Evolutionary conservation across 2,888 invertebrate genomes (phyloP).

Genomic region (Drosophila prostipennis): DNA sequence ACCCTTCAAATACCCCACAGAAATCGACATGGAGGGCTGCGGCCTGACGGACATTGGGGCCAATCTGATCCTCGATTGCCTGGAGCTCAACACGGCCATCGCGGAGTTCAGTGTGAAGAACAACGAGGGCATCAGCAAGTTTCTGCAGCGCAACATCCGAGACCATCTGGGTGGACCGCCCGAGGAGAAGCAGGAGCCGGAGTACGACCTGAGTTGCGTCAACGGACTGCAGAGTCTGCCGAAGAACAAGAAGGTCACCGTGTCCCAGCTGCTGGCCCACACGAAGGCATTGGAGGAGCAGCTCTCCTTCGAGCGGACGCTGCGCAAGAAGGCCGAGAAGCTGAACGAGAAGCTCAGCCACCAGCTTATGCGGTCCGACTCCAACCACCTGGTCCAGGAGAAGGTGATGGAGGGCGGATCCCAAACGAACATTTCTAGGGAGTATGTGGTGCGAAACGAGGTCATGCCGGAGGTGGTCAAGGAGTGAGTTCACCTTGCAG

Average conservation of each 20-base stretch:
- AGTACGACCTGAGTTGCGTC: slow-evolving; percentile 66
- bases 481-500: slow-evolving; percentile 59
- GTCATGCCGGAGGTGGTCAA: slow-evolving; percentile 59
- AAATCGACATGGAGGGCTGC: slow-evolving; percentile 90
- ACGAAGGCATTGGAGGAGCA: slow-evolving; percentile 86
- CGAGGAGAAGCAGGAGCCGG: slow-evolving; percentile 73
- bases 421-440: slow-evolving; percentile 62
- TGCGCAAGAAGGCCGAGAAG: slow-evolving; percentile 87
- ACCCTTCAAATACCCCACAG: slow-evolving; percentile 78
- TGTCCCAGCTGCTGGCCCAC: slow-evolving; percentile 73
- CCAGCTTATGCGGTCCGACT: slow-evolving; percentile 85
- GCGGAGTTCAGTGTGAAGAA: slow-evolving; percentile 88
- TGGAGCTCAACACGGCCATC: slow-evolving; percentile 88
- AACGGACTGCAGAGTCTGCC: slow-evolving; percentile 62
- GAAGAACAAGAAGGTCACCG: slow-evolving; percentile 72
- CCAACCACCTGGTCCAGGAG: slow-evolving; percentile 31
- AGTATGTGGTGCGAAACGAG: slow-evolving; percentile 74
- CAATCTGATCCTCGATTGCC: slow-evolving; percentile 86
- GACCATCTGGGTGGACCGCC: slow-evolving; percentile 84
- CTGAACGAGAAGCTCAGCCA: slow-evolving; percentile 87
- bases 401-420: slow-evolving; percentile 31
- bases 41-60: slow-evolving; percentile 88
- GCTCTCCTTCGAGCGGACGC: slow-evolving; percentile 87
- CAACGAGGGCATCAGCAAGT: slow-evolving; percentile 86
- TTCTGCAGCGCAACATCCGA: slow-evolving; percentile 85